phyloP scores from a whole-genome alignment of 2,797 vertebrate species.

The Paratrypauchen microcephalus region DNA sequence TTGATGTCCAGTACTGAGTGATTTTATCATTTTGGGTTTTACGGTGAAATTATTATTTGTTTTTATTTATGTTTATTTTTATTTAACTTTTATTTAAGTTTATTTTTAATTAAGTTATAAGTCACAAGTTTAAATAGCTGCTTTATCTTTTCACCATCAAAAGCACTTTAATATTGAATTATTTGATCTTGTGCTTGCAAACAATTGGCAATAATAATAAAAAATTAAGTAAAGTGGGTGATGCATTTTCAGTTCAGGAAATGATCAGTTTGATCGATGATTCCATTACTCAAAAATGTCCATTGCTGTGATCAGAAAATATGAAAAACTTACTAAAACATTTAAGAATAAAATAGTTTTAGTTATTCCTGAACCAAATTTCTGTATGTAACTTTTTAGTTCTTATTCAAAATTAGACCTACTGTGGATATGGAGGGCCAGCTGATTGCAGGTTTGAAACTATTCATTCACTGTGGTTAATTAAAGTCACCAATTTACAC shows the following conservation, averaged over 20 bases:
- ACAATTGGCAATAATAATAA: not conserved
- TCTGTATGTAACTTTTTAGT: not conserved
- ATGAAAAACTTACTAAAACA: not conserved
- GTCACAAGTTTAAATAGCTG: not conserved
- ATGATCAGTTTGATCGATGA: not conserved
- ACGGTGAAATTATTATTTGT: not conserved
- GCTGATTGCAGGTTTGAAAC: slow-evolving; percentile 1
- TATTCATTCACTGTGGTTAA: not conserved
- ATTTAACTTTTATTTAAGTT: no score
- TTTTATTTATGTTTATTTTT: no score
- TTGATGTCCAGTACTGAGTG: no score
- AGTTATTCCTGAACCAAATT: not conserved
- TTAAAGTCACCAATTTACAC: not conserved
- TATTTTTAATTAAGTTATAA: not conserved
- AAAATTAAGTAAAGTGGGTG: not conserved
- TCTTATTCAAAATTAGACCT: not conserved
- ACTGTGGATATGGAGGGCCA: not conserved
- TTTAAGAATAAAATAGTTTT: not conserved
- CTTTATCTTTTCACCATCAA: not conserved
- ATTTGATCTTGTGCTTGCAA: not conserved
- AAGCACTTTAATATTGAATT: not conserved
- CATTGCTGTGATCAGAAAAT: not conserved
- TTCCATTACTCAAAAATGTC: no score
- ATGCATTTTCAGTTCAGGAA: not conserved
- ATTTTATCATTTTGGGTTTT: no score